phyloP scores from a whole-genome alignment of 2,888 invertebrate species.

The Eupithecia dodoneata region DNA sequence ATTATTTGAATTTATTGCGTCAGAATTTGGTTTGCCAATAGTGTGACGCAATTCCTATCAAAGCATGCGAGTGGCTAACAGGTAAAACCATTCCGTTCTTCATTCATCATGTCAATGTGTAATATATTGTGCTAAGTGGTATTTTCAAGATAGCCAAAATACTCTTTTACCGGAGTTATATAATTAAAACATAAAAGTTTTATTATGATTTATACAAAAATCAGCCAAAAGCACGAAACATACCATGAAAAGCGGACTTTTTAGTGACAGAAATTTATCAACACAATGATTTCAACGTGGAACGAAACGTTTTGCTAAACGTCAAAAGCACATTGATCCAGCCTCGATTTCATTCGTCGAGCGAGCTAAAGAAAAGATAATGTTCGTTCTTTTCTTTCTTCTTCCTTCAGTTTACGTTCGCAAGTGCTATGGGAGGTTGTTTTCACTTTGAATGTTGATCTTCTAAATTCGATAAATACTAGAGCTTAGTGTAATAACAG shows the following conservation, averaged over 20 bases:
- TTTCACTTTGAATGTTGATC: background rate
- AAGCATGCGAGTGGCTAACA: slow-evolving; percentile 13
- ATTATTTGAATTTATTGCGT: slow-evolving; percentile 15
- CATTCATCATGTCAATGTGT: background rate
- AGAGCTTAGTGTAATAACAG: slow-evolving; percentile 41
- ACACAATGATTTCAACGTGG: background rate
- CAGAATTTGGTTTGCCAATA: slow-evolving; percentile 17
- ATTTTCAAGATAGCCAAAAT: background rate
- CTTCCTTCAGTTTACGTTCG: slow-evolving; percentile 52
- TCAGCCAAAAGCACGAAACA: background rate
- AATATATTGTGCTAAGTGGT: background rate
- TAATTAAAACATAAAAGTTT: background rate
- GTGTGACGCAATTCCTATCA: background rate
- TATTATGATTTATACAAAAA: background rate
- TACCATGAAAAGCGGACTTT: background rate
- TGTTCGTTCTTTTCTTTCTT: too few species aligned
- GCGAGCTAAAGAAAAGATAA: background rate
- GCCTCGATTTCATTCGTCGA: slow-evolving; percentile 10
- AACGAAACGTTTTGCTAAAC: slow-evolving; percentile 23
- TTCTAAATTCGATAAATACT: slow-evolving; percentile 1
- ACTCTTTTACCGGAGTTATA: background rate
- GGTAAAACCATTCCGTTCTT: slow-evolving; percentile 1
- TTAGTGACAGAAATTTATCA: background rate
- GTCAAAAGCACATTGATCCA: slow-evolving; percentile 29
- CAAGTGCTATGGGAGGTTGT: slow-evolving; percentile 58